A percentile compares a stretch with the other conserved stretches of the same genome.
Evolutionary conservation across 2,888 invertebrate genomes (phyloP).

Genomic region (Amiota communis): DNA sequence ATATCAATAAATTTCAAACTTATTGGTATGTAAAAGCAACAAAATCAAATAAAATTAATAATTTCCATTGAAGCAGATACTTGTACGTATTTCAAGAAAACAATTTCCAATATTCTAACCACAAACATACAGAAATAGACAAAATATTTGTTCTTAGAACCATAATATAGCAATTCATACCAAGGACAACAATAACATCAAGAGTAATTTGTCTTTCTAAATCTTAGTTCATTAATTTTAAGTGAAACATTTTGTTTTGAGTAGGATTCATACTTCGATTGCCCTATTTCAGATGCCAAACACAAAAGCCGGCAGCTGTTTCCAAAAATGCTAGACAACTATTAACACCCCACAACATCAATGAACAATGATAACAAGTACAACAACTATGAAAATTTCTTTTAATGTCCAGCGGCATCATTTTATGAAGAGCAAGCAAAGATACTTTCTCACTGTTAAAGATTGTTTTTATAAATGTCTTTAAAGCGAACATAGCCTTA

Average conservation of each 20-base stretch:
- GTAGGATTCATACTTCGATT: too few relatives aligned
- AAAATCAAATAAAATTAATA: conserved; percentile 27
- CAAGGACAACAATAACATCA: conserved; percentile 41
- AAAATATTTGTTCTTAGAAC: neutral
- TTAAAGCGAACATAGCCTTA: neutral
- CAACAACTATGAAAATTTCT: too few relatives aligned
- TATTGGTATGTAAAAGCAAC: conserved; percentile 35
- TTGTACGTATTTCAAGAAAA: neutral
- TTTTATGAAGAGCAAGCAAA: too few relatives aligned
- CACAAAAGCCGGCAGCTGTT: neutral
- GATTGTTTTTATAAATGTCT: conserved; percentile 8
- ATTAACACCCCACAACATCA: too few relatives aligned
- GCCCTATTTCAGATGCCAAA: neutral
- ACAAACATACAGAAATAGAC: neutral
- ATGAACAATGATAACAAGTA: too few relatives aligned
- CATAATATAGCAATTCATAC: conserved; percentile 36
- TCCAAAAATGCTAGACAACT: neutral
- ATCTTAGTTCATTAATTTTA: conserved; percentile 67
- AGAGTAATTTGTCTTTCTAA: conserved; percentile 65
- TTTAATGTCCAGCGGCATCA: too few relatives aligned
- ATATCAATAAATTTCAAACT: conserved; percentile 63
- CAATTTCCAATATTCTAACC: neutral
- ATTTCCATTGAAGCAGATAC: neutral
- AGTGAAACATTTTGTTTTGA: conserved; percentile 54
- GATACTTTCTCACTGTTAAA: neutral